Conservation (phyloP, 2,888 invertebrate genomes). For the Drosophila atripex region DNA sequence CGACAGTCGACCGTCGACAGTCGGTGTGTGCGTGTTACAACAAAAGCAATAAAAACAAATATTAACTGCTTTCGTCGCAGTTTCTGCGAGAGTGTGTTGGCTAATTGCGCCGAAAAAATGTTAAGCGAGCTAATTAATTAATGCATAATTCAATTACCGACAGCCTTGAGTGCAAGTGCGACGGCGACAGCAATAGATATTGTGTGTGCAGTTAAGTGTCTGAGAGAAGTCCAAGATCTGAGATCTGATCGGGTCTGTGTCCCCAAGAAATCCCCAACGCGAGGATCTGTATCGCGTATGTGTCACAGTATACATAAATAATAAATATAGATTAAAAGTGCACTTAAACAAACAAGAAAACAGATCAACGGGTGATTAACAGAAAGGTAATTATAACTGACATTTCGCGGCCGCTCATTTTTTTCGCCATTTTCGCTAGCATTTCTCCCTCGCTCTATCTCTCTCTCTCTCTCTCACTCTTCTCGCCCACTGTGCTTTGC, state of each 20-base stretch:
- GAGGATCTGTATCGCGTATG: constrained; percentile 81
- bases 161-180: constrained; percentile 22
- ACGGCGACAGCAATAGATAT: constrained; percentile 14
- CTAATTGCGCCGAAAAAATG: constrained; percentile 55
- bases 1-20: constrained; percentile 8
- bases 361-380: constrained; percentile 33
- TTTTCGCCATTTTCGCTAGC: constrained; percentile 48
- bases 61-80: constrained; percentile 43
- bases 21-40: constrained; percentile 42
- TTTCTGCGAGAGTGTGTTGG: constrained; percentile 29
- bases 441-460: constrained; percentile 3
- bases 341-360: constrained; percentile 53
- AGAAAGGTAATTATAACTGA: constrained; percentile 62
- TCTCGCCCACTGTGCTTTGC: constrained; percentile 47
- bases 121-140: constrained; percentile 45
- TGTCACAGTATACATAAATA: constrained; percentile 33
- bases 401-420: constrained; percentile 42
- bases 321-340: constrained; percentile 69
- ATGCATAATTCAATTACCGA: constrained; percentile 46
- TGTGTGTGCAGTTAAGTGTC: constrained; percentile 25
- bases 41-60: constrained; percentile 49
- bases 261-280: constrained; percentile 70
- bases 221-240: constrained; percentile 6
- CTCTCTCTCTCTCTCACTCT: constrained; percentile 24
- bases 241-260: constrained; percentile 17